phyloP scores from a whole-genome alignment of 2,113 vertebrate species.

The Oxygymnocypris stewartii region DNA sequence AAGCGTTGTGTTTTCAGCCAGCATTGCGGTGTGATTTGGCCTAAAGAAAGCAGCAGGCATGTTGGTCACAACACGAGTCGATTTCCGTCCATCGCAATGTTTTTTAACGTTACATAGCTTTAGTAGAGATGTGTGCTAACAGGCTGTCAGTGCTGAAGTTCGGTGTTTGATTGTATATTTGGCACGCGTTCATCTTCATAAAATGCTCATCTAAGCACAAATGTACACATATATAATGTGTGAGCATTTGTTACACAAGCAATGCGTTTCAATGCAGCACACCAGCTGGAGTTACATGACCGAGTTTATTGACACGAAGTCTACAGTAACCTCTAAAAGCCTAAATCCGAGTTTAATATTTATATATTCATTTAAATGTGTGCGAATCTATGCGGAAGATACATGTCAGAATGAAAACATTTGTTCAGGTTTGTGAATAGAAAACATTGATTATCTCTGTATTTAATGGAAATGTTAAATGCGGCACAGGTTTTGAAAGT shows the following conservation, averaged over 20 bases:
- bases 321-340: neutral
- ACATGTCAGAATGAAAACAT: neutral
- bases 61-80: neutral
- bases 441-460: neutral
- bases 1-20: slow-evolving; percentile 1
- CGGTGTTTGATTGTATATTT: neutral
- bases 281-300: slow-evolving; percentile 3
- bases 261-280: slow-evolving; percentile 32
- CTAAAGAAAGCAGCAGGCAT: slow-evolving; percentile 29
- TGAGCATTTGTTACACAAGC: slow-evolving; percentile 25
- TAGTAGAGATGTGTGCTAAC: neutral
- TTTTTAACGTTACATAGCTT: neutral
- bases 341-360: neutral
- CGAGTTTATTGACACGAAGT: neutral
- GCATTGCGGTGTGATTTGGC: slow-evolving; percentile 18
- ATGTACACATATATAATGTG: neutral
- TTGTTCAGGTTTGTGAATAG: neutral
- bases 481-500: neutral
- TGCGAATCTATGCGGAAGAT: neutral
- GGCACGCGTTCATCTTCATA: neutral
- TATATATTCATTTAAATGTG: neutral
- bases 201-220: neutral
- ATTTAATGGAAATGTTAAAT: neutral
- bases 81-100: neutral
- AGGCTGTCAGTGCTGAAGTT: neutral